Conservation (phyloP, 2,888 invertebrate species). For the Cryptocephalus primarius region DNA sequence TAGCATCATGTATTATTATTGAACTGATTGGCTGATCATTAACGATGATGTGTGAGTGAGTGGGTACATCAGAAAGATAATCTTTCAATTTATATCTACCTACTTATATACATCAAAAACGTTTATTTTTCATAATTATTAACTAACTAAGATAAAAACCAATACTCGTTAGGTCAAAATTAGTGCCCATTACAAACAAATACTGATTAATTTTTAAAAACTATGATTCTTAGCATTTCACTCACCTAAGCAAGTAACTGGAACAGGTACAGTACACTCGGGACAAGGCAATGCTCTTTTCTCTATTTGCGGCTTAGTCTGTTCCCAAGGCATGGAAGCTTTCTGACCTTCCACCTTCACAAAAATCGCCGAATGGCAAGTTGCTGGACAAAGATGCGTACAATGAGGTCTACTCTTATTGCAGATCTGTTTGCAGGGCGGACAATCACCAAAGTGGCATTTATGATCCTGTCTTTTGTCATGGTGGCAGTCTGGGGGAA, state of each 20-base stretch:
- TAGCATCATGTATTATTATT: no score
- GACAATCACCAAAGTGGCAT: constrained; percentile 78
- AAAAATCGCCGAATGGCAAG: constrained; percentile 68
- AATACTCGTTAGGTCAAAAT: no score
- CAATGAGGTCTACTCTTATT: constrained; percentile 46
- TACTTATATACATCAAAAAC: no score
- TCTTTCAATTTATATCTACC: no score
- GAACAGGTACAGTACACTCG: constrained; percentile 57
- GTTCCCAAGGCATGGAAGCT: constrained; percentile 57
- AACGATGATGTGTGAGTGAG: no score
- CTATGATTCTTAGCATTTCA: neutral
- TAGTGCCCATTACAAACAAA: no score
- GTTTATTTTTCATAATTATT: neutral
- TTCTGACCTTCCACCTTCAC: constrained; percentile 48
- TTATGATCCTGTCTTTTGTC: constrained; percentile 55
- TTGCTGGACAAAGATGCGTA: constrained; percentile 55
- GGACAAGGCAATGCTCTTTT: constrained; percentile 54
- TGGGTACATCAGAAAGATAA: no score
- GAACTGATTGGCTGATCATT: no score
- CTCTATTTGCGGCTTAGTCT: constrained; percentile 35
- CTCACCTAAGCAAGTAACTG: constrained; percentile 52
- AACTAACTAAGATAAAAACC: no score
- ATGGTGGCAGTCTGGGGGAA: constrained; percentile 80
- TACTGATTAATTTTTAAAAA: neutral
- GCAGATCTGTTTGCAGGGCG: constrained; percentile 71